phyloP scores from a whole-genome alignment of 2,888 invertebrate genomes.

The Drosophila kambysellisi region DNA sequence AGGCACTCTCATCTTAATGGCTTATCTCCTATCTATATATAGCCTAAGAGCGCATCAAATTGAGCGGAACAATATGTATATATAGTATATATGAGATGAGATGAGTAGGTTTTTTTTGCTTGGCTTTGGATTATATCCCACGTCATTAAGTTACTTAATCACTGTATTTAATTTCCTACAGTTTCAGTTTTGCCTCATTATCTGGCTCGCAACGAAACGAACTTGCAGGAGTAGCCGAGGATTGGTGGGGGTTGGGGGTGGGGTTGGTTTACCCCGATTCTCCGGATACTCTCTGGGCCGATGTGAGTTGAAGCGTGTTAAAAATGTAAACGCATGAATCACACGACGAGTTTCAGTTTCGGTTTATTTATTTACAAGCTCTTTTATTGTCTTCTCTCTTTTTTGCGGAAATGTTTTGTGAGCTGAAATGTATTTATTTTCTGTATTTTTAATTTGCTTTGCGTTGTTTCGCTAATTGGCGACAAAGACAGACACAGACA shows the following conservation, averaged over 20 bases:
- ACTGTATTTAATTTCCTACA: slow-evolving; percentile 76
- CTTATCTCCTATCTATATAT: slow-evolving; percentile 35
- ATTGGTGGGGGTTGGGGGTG: not conserved
- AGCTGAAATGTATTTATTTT: slow-evolving; percentile 25
- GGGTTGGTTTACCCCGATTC: slow-evolving; percentile 17
- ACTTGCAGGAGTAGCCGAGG: slow-evolving; percentile 1
- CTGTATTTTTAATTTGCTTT: slow-evolving; percentile 42
- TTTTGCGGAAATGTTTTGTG: slow-evolving; percentile 71
- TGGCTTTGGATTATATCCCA: slow-evolving; percentile 58
- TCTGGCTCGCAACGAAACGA: slow-evolving; percentile 51
- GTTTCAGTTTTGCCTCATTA: slow-evolving; percentile 66
- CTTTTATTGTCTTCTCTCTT: slow-evolving; percentile 38
- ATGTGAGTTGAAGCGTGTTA: slow-evolving; percentile 74
- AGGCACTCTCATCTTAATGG: slow-evolving; percentile 39
- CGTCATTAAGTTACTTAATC: slow-evolving; percentile 80
- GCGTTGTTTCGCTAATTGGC: slow-evolving; percentile 68
- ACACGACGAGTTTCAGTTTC: slow-evolving; percentile 53
- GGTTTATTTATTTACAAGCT: slow-evolving; percentile 53
- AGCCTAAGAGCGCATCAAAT: slow-evolving; percentile 22
- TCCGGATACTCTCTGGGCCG: slow-evolving; percentile 27
- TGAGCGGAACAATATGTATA: slow-evolving; percentile 18
- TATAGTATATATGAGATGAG: slow-evolving; percentile 7
- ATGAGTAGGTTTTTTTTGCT: not conserved
- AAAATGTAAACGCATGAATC: slow-evolving; percentile 74
- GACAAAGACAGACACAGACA: slow-evolving; percentile 28